Percentiles rank a stretch among this genome's conserved stretches.
Conservation (phyloP, 92 coral and sea anemone genomes). For the Pocillopora grandis region DNA sequence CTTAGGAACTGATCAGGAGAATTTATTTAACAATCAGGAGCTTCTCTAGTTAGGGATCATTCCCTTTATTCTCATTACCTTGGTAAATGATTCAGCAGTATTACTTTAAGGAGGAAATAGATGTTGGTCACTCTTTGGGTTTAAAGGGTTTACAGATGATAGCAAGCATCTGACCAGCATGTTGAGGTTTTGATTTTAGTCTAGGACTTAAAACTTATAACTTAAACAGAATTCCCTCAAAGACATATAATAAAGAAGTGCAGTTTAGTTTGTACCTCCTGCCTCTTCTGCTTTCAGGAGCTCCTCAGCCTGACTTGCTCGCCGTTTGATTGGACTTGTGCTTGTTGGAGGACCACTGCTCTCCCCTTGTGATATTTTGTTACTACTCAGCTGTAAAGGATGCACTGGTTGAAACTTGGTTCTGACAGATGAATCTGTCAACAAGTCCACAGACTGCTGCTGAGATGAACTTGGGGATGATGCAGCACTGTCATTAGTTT, state of each 20-base stretch:
- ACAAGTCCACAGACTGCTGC: slow-evolving; percentile 37
- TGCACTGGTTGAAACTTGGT: slow-evolving; percentile 15
- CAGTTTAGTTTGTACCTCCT: slow-evolving; percentile 22
- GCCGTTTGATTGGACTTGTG: slow-evolving; percentile 74
- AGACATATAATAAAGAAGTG: not conserved
- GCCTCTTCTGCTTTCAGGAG: slow-evolving; percentile 46
- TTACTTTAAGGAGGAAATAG: no score
- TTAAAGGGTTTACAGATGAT: no score
- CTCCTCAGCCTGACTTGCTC: slow-evolving; percentile 71
- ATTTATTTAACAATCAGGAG: no score
- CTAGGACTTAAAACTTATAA: no score
- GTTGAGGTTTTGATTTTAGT: no score
- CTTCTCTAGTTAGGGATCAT: no score
- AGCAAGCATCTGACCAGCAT: no score
- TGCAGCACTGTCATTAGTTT: slow-evolving; percentile 82
- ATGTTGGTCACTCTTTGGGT: no score
- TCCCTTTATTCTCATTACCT: no score
- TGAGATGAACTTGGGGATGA: slow-evolving; percentile 71
- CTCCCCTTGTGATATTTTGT: slow-evolving; percentile 4
- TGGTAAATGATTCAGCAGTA: no score
- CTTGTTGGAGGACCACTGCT: slow-evolving; percentile 15
- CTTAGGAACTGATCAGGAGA: no score
- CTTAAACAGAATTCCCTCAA: no score
- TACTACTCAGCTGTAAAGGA: slow-evolving; percentile 26
- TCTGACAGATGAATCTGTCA: not conserved